Base-by-base conservation (phyloP, 2,888 invertebrate species). In the Villa cingulata region DNA sequence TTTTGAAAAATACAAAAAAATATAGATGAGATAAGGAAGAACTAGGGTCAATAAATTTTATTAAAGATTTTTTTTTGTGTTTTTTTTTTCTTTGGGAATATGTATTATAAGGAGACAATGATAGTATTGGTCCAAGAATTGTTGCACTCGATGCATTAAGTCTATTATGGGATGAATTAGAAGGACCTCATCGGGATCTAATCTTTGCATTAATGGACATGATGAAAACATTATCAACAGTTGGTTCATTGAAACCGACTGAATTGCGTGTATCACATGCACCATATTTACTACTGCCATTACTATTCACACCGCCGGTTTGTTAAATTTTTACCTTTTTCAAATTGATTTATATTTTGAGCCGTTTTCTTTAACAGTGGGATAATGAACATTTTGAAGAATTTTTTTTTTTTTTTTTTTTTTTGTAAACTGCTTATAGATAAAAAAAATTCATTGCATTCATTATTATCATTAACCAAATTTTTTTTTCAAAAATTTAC, bases 201-300 rank as follows among this genome's bases (percentile, higher is more conserved):
- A 48, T 53, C 36, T 36, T 49, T 3, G 37, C 37, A 16, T 16
- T 53, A 9, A 46, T 53, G 49, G 51, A 50, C 36, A 29, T 53
- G 42, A 51, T 53, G 48, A 49, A 41, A 39, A 45, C 44, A 2
- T 20, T 53, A 37, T 53, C 53, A 44, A 53, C 53, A 12, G 18
- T 42, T 23, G 53, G 53, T 15, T 49, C 49, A 32, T 41, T 53
- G 16, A 48, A 42, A 16, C 53, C 53, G 36, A 51, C 51, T 14
- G 53, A 53, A 38, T n/a, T 53, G 6, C 43, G 51, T 17, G 50
- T 53, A 2, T 51, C 51, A 12, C 48, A 53, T 45, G 53, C 49
- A 37, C 53, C 53, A 29, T 53, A 49, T 39, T 32, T 53, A 20
- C 18, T 53, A 20, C 46, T 53, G 40, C 53, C 53, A 19, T 23